Evolutionary conservation across 2,888 invertebrate species (phyloP).

Genomic region (Dusona sp.): DNA sequence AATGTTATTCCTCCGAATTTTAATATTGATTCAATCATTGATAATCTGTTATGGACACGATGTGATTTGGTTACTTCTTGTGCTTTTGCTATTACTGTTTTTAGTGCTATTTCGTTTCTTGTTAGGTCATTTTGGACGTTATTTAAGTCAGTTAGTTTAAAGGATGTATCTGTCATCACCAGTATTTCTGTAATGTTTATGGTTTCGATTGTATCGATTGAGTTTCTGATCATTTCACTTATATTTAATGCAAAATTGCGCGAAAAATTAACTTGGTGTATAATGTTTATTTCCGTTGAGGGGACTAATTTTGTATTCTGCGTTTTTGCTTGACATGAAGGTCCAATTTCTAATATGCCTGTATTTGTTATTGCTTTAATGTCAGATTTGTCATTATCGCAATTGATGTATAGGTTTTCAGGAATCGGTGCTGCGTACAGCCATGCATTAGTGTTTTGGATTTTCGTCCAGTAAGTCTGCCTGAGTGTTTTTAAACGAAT

Average conservation of each 20-base stretch:
- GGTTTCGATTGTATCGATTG: not conserved
- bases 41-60: constrained; percentile 4
- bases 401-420: constrained; percentile 26
- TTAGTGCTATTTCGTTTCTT: constrained; percentile 36
- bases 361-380: constrained; percentile 34
- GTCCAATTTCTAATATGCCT: constrained; percentile 30
- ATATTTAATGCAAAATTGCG: constrained; percentile 13
- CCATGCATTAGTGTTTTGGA: constrained; percentile 37
- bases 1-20: constrained; percentile 25
- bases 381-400: constrained; percentile 10
- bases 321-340: constrained; percentile 45
- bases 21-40: not conserved
- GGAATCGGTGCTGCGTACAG: constrained; percentile 19
- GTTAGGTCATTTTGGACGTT: constrained; percentile 17
- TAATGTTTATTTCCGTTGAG: constrained; percentile 22
- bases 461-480: constrained; percentile 26
- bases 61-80: constrained; percentile 36
- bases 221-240: not conserved
- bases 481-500: constrained; percentile 19
- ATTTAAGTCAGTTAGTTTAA: constrained; percentile 1
- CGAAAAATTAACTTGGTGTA: constrained; percentile 7
- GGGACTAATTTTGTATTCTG: constrained; percentile 3
- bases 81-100: constrained; percentile 48
- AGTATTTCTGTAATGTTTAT: constrained; percentile 40
- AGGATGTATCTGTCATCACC: constrained; percentile 11